Conservation (phyloP, 2,888 invertebrate species). For the Protophormia terraenovae region DNA sequence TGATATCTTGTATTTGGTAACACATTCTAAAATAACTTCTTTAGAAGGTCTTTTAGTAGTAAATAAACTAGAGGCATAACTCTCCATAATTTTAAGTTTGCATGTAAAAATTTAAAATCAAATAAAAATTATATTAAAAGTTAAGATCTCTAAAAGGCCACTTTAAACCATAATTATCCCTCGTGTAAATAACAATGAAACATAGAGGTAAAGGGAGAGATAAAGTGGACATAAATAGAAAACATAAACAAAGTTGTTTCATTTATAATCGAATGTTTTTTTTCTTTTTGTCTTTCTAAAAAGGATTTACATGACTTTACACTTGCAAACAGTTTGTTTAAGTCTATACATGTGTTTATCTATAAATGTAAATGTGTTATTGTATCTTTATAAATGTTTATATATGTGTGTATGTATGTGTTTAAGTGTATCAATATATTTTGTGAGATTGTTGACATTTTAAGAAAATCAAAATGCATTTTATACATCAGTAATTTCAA, state of each 20-base stretch:
- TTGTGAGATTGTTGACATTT: constrained; percentile 56
- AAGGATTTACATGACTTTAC: constrained; percentile 53
- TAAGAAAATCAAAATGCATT: constrained; percentile 68
- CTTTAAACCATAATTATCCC: no score
- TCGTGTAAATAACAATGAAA: no score
- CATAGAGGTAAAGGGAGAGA: not conserved
- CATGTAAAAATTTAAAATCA: no score
- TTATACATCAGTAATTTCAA: constrained; percentile 69
- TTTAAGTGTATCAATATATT: constrained; percentile 6
- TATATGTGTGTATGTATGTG: not conserved
- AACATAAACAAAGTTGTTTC: constrained; percentile 18
- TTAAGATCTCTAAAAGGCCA: no score
- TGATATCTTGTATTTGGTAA: no score
- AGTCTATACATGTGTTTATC: not conserved
- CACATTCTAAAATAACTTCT: no score
- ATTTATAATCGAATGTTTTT: constrained; percentile 40
- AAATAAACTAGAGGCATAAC: no score
- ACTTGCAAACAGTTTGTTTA: constrained; percentile 7
- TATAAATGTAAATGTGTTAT: not conserved
- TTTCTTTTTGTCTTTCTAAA: constrained; percentile 50
- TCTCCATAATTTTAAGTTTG: no score
- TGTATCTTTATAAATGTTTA: constrained; percentile 4
- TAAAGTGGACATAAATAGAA: not conserved
- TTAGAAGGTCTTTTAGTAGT: no score
- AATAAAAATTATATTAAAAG: no score